Base-by-base conservation (phyloP, 2,113 vertebrate species). In the Diphyllodes magnificus region DNA sequence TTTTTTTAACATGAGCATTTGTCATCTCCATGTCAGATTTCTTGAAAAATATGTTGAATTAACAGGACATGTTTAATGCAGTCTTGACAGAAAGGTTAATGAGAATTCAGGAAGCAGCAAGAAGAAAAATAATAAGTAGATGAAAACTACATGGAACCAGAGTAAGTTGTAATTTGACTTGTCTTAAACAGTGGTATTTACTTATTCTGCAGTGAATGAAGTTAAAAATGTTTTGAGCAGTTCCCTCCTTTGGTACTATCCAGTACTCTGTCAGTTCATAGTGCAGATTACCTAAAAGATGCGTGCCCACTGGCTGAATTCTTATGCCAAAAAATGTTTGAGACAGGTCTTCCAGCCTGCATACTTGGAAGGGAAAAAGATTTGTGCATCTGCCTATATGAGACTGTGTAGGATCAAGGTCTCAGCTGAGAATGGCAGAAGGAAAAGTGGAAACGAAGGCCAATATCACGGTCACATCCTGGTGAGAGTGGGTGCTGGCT, bases 61-160 rank as follows among this genome's bases (percentile, higher is more conserved):
- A 96, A 90, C 93, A 92, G 91, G 88, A 88, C 44, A 17, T 44
- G 59, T 93, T 92, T 94, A 92, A 79, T 72, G 61, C 72, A 92
- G 17, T 90, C 76, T 60, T 96, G 95, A 91, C 91, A 90, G 69
- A 95, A 94, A 96, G 86, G 95, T 97, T 97, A 97, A 97, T 96
- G 92, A 96, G 76, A 95, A 96, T 94, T 95, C 72, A 72, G 85
- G 82, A 90, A 35, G 66, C 50, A 23, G 31, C 40, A 92, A 68
- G 80, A 89, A 80, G 65, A 78, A 70, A 86, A 95, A 92, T 88
- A 79, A 59, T 87, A 30, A 57, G 33, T 82, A 45, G 60, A 69
- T 82, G 56, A 69, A 93, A 93, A 65, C 93, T 87, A 7, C 33
- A 53, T 69, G 90, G 63, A 91, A 63, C 30, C 53, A 86, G n/a